A percentile compares a stretch with the other conserved stretches of the same genome.
These are phyloP conservation scores for Columba guinea DNA, from an alignment of 2,797 vertebrate species.

Conservation along the genomic window DNA sequence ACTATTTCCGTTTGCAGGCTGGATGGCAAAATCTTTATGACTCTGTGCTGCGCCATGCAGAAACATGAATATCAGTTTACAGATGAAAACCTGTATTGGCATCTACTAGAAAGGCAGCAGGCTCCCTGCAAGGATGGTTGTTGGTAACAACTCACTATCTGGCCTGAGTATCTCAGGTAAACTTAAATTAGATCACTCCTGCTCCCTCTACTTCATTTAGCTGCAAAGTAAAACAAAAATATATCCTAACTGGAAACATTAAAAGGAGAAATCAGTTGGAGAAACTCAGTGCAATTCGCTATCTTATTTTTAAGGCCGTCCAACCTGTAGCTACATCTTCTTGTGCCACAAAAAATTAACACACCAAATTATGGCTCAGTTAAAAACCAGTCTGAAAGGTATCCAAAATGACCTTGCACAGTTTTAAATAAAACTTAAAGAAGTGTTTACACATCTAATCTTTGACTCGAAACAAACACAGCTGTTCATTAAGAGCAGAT, in stretches of 20 bases:
- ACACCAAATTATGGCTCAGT: not conserved
- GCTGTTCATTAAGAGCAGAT: not conserved
- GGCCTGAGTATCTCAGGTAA: not conserved
- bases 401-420: not conserved
- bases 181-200: not conserved
- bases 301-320: not conserved
- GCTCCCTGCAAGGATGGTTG: not conserved
- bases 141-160: not conserved
- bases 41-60: not conserved
- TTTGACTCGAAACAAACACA: not conserved
- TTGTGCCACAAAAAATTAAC: not conserved
- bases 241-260: not conserved
- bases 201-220: not conserved
- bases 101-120: not conserved
- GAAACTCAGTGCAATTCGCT: not conserved
- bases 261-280: not conserved
- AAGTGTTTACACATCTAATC: not conserved
- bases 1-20: not conserved
- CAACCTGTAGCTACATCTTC: not conserved
- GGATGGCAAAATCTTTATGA: not conserved
- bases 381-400: not conserved
- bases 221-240: not conserved
- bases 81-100: not conserved
- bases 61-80: not conserved
- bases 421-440: not conserved